Evolutionary conservation across 2,888 invertebrate species (phyloP).

Genomic region (Nemapogon koenigi): DNA sequence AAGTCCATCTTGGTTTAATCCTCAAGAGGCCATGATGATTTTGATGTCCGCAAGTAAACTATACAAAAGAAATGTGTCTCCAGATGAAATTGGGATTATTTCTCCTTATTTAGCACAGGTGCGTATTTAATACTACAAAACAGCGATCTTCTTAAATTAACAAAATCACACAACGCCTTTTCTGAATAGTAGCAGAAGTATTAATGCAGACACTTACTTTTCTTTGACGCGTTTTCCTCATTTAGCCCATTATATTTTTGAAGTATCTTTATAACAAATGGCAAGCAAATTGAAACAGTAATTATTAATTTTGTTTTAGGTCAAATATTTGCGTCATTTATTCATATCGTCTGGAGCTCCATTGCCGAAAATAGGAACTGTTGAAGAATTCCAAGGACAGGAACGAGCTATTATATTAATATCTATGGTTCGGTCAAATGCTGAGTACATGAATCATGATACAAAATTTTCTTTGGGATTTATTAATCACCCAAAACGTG

Average conservation of each 20-base stretch:
- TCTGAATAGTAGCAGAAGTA: constrained; percentile 7
- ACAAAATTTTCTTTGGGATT: constrained; percentile 58
- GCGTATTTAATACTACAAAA: too few relatives aligned
- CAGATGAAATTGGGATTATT: constrained; percentile 85
- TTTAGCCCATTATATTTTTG: constrained; percentile 72
- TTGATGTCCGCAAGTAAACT: constrained; percentile 66
- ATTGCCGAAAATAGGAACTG: constrained; percentile 74
- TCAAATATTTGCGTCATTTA: constrained; percentile 53
- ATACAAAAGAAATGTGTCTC: constrained; percentile 67
- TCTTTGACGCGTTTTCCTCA: too few relatives aligned
- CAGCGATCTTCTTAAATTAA: too few relatives aligned
- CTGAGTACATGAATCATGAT: constrained; percentile 50
- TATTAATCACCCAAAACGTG: constrained; percentile 69
- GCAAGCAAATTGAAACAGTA: too few relatives aligned
- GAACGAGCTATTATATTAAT: constrained; percentile 83
- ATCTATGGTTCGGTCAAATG: constrained; percentile 77
- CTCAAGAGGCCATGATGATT: constrained; percentile 74
- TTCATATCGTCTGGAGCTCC: constrained; percentile 47
- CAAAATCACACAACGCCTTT: too few relatives aligned
- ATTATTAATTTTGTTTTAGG: constrained; percentile 67
- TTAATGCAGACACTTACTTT: constrained; percentile 18
- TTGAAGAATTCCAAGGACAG: constrained; percentile 89
- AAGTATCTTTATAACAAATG: constrained; percentile 83
- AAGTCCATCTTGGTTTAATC: constrained; percentile 91
- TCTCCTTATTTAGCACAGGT: constrained; percentile 94